Percentiles rank a stretch among this genome's conserved stretches.
Conservation (phyloP, 2,113 vertebrate genomes). For the Tringa solitaria region DNA sequence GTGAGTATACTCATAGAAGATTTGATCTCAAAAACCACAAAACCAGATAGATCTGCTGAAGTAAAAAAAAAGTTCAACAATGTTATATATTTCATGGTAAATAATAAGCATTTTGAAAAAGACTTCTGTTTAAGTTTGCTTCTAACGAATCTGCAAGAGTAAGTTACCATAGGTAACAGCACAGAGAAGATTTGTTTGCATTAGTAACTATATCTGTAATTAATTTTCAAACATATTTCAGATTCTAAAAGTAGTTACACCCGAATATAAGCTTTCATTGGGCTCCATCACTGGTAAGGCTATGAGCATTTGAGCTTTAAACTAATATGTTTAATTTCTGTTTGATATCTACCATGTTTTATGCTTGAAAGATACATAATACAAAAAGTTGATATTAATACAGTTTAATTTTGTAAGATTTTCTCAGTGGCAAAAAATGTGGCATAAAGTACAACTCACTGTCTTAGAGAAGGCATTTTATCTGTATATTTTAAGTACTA, state of each 20-base stretch:
- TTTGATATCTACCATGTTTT: not conserved
- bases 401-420: not conserved
- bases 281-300: not conserved
- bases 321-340: not conserved
- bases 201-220: not conserved
- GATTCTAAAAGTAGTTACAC: not conserved
- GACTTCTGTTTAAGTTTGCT: not conserved
- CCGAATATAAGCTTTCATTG: not conserved
- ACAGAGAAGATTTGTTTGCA: not conserved
- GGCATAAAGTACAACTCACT: not conserved
- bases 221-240: not conserved
- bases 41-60: not conserved
- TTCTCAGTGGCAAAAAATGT: not conserved
- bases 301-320: not conserved
- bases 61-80: not conserved
- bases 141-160: not conserved
- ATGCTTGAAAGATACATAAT: not conserved
- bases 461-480: not conserved
- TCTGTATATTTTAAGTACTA: not conserved
- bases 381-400: not conserved
- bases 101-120: not conserved
- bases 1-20: not conserved
- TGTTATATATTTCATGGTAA: not conserved
- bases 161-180: not conserved
- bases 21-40: not conserved